Evolutionary conservation across 2,113 vertebrate genomes (phyloP).

Genomic region (Ceyx cyanopectus): DNA sequence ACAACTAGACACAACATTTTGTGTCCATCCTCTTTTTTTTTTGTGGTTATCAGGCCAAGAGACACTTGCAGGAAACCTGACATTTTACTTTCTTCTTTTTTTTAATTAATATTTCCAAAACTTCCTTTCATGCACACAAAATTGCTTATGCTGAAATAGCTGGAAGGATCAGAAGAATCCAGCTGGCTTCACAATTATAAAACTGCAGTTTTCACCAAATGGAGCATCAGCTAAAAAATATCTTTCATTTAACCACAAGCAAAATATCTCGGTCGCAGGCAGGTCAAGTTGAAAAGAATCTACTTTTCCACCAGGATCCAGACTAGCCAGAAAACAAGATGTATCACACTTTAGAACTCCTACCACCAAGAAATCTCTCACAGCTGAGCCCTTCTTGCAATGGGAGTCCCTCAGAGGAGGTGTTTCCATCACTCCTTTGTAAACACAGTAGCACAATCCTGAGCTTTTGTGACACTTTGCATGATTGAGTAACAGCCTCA

Average conservation of each 20-base stretch:
- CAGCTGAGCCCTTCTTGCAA: neutral
- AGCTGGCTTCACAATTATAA: neutral
- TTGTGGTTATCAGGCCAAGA: neutral
- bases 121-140: neutral
- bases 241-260: constrained; percentile 22
- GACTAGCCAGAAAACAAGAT: neutral
- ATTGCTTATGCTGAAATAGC: neutral
- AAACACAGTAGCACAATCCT: neutral
- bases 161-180: neutral
- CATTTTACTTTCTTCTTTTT: neutral
- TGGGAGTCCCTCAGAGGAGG: neutral
- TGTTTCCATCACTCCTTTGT: neutral
- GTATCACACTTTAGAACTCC: neutral
- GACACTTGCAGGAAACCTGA: neutral
- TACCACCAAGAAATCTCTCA: neutral
- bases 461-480: neutral
- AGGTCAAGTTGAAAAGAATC: constrained; percentile 34
- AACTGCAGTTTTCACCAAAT: neutral
- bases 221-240: neutral
- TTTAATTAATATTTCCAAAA: neutral
- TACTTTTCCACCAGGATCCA: constrained; percentile 8
- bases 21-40: neutral
- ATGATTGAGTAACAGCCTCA: too few relatives aligned
- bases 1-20: neutral
- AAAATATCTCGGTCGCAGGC: neutral